These are phyloP conservation scores for Orthosia gothica DNA, from an alignment of 2,888 invertebrate species.

Conservation along the genomic window DNA sequence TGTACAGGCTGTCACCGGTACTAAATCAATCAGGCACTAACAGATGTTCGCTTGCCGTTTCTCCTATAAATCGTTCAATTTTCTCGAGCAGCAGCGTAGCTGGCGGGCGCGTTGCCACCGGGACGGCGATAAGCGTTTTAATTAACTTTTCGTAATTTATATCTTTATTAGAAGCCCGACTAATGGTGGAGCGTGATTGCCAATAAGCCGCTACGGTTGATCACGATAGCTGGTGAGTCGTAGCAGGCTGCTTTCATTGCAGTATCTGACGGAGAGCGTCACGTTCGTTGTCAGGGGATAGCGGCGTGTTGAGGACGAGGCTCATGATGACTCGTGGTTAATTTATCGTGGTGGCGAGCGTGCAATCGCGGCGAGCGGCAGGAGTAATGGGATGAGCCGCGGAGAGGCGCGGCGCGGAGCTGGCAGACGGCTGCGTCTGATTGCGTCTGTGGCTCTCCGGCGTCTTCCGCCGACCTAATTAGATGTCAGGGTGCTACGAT, in stretches of 20 bases:
- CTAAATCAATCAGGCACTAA: slow-evolving; percentile 77
- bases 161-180: slow-evolving; percentile 86
- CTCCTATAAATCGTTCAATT: slow-evolving; percentile 86
- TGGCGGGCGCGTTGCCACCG: slow-evolving; percentile 75
- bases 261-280: slow-evolving; percentile 76
- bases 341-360: slow-evolving; percentile 71
- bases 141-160: slow-evolving; percentile 90
- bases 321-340: slow-evolving; percentile 69
- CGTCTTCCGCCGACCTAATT: slow-evolving; percentile 61
- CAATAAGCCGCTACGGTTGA: slow-evolving; percentile 78
- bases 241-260: slow-evolving; percentile 69
- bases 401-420: slow-evolving; percentile 36
- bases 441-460: slow-evolving; percentile 48
- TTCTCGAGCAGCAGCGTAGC: slow-evolving; percentile 76
- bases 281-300: slow-evolving; percentile 75
- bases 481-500: slow-evolving; percentile 62
- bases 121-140: slow-evolving; percentile 86
- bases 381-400: slow-evolving; percentile 70
- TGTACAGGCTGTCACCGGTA: slow-evolving; percentile 65
- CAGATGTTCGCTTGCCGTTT: slow-evolving; percentile 76
- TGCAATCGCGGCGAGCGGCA: slow-evolving; percentile 61
- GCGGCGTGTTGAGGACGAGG: slow-evolving; percentile 63
- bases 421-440: slow-evolving; percentile 56
- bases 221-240: slow-evolving; percentile 79
- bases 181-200: slow-evolving; percentile 86